phyloP scores from a whole-genome alignment of 37 sponge, comb jelly and placozoan species.

The Petrosia ficiformis region DNA sequence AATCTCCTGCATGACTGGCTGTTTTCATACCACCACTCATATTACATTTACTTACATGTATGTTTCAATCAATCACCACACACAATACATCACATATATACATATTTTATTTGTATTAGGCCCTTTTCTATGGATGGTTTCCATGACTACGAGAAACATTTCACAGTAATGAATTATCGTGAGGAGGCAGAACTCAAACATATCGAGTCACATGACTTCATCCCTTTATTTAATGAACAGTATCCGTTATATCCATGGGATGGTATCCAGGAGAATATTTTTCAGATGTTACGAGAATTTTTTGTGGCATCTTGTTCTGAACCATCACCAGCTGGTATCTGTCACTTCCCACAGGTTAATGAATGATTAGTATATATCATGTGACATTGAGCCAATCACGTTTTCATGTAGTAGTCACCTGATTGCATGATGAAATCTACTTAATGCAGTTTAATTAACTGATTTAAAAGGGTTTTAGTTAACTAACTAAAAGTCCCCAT shows the following conservation, averaged over 20 bases:
- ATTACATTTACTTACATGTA: no score
- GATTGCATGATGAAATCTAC: background rate
- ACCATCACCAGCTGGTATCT: constrained; percentile 57
- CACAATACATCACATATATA: no score
- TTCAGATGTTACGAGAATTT: constrained; percentile 29
- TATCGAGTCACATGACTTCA: constrained; percentile 75
- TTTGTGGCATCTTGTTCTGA: constrained; percentile 54
- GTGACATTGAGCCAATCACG: no score
- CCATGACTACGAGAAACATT: constrained; percentile 90
- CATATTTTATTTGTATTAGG: constrained; percentile 30
- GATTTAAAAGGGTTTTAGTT: no score
- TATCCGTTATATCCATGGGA: constrained; percentile 76
- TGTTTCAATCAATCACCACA: no score
- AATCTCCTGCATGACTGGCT: no score
- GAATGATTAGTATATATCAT: background rate
- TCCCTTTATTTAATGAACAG: constrained; percentile 78
- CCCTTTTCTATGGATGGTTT: constrained; percentile 82
- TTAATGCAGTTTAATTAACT: background rate
- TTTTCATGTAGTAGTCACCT: background rate
- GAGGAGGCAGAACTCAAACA: constrained; percentile 37
- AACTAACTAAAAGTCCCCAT: no score
- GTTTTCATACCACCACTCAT: no score
- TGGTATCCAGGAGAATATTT: constrained; percentile 51
- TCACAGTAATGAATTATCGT: constrained; percentile 95
- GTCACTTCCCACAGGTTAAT: constrained; percentile 41